Evolutionary conservation across 92 coral and sea anemone species (phyloP).

Genomic region (Porites lobata): DNA sequence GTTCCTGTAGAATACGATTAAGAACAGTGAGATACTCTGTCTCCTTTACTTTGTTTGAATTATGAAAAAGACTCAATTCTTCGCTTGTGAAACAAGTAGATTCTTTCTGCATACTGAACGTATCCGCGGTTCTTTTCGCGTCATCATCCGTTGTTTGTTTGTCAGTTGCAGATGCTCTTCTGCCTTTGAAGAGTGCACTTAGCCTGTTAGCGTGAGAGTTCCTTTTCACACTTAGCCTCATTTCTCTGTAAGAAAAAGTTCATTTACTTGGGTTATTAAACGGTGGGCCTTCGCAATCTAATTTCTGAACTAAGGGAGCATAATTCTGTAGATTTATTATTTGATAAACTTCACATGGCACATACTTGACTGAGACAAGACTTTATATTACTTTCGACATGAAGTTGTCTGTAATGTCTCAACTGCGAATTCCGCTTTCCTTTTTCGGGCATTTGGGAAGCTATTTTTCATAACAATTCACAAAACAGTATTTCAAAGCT

Average conservation of each 20-base stretch:
- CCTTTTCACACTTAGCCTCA: conserved; percentile 24
- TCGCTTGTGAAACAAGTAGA: neutral
- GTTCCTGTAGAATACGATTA: conserved; percentile 39
- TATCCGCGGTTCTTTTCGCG: neutral
- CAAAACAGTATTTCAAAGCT: neutral
- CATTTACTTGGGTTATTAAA: too few species aligned
- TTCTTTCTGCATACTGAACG: neutral
- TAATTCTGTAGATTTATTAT: neutral
- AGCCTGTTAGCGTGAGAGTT: conserved; percentile 22
- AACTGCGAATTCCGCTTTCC: neutral
- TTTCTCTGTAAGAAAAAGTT: neutral
- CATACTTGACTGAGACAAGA: conserved; percentile 15
- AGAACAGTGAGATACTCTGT: conserved; percentile 24
- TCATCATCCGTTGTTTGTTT: conserved; percentile 15
- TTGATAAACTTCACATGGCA: neutral
- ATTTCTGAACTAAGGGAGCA: neutral
- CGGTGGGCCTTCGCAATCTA: neutral
- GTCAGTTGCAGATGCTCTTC: conserved; percentile 16
- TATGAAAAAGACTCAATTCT: neutral
- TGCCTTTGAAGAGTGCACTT: conserved; percentile 25
- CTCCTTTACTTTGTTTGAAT: neutral
- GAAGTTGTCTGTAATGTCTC: neutral
- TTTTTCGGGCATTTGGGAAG: neutral
- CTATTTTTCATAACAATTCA: neutral
- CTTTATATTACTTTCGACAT: neutral